Base-by-base conservation (phyloP, 2,888 invertebrate species). In the Sinelater perroti region DNA sequence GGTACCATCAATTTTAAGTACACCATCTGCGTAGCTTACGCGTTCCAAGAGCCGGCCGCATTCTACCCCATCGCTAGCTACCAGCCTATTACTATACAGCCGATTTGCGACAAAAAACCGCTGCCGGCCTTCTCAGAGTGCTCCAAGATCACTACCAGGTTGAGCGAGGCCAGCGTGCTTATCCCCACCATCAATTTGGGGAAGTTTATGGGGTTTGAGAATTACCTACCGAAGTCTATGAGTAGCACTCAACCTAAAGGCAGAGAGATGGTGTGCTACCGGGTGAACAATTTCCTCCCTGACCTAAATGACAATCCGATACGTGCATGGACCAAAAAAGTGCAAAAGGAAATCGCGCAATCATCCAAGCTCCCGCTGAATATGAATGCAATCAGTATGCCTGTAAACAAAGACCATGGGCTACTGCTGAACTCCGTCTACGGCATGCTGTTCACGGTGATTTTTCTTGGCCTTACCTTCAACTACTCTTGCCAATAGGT, bases 401-500 rank as follows among this genome's bases (percentile, higher is more conserved):
- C n/a, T n/a, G n/a, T n/a, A n/a, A n/a, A n/a, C n/a, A n/a, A n/a
- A n/a, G 24, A 44, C 2, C 44, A 44, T 11, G 36, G 11, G n/a
- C 6, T 21, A 2, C 7, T 58, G 20, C 24, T 58, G 24, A 58
- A 45, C 20, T 45, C 28, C 16, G 2, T 59, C 5, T 59, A 59
- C 13, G 30, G 36, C 20, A 21, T 45, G 30, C 8, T 55, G 17
- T 59, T 59, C 30, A 38, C 31, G 6, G 31, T 20, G 7, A 24
- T 58, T 17, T 61, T 54, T 47, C 40, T 57, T 45, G 24, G 60
- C 26, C 46, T 57, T 16, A 54, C 52, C 3, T 58, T 62, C 10
- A 61, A 55, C 44, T 65, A 59, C 21, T 26, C 59, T 1, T 59
- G 59, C 35, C 21, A 55, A n/a, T 59, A 49, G 30, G 14, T 47